Conservation (phyloP, 2,113 vertebrate species). For the Danio rerio region GRCz12tu NC_133190.1:34337001-34337500, state of each 20-base stretch:
- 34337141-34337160: not conserved
- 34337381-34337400: not conserved
- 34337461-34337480: too few relatives aligned
- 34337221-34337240: not conserved
- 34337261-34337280: not conserved
- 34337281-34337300: not conserved
- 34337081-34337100: not conserved
- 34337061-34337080: not conserved
- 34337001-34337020: too few relatives aligned
- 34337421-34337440: not conserved
- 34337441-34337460: too few relatives aligned
- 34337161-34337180: too few relatives aligned
- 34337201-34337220: not conserved
- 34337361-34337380: not conserved
- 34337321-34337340: not conserved
- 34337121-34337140: not conserved
- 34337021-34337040: too few relatives aligned
- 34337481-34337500: too few relatives aligned
- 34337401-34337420: not conserved
- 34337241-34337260: not conserved
- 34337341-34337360: not conserved
- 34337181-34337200: too few relatives aligned
- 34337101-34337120: not conserved
- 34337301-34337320: slow-evolving; percentile 3
- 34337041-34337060: too few relatives aligned